These are phyloP conservation scores for Eristalis tenax DNA, from an alignment of 2,888 invertebrate species.

Conservation along the genomic window DNA sequence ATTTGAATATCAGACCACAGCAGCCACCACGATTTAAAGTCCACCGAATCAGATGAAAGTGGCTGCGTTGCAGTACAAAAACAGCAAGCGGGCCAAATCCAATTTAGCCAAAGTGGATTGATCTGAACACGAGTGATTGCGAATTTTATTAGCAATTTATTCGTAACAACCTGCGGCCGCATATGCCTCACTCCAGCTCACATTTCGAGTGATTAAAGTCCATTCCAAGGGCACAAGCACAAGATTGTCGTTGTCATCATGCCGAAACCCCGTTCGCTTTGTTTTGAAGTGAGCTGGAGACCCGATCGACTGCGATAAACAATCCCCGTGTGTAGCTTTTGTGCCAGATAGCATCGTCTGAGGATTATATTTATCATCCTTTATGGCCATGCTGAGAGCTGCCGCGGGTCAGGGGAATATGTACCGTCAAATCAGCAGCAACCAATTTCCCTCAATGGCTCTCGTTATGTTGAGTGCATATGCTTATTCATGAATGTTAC, in stretches of 20 bases:
- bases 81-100: background rate
- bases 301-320: background rate
- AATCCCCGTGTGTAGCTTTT: background rate
- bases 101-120: background rate
- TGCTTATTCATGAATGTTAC: background rate
- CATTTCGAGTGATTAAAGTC: background rate
- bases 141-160: background rate
- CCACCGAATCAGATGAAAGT: background rate
- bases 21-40: background rate
- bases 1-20: background rate
- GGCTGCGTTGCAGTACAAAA: background rate
- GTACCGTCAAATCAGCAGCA: background rate
- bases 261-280: background rate
- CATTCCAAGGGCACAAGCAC: background rate
- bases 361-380: background rate
- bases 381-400: background rate
- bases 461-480: background rate
- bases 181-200: background rate
- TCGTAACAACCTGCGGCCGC: background rate
- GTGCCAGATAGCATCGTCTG: background rate
- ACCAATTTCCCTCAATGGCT: background rate
- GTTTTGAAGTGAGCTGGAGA: background rate
- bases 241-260: background rate
- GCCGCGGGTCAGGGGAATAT: background rate
- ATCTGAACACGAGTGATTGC: background rate